These are phyloP conservation scores for Engraulis encrasicolus DNA, from an alignment of 2,113 vertebrate genomes.

Conservation along the genomic window DNA sequence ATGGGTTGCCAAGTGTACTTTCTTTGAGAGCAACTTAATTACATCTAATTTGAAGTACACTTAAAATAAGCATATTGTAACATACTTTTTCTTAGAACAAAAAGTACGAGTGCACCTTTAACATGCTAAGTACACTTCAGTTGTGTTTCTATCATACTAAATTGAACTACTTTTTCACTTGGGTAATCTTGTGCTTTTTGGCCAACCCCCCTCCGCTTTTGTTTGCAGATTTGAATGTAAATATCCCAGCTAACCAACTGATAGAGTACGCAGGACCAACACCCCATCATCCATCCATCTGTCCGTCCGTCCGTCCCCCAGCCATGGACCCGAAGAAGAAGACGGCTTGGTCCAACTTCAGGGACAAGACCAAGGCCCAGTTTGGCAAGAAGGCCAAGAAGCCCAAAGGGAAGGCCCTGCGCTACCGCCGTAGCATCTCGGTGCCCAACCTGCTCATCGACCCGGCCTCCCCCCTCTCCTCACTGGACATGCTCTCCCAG, in stretches of 20 bases:
- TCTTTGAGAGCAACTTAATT: no score
- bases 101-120: no score
- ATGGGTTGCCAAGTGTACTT: no score
- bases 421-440: slow-evolving; percentile 71
- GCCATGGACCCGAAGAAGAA: slow-evolving; percentile 74
- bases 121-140: no score
- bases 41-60: no score
- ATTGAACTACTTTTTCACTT: neutral
- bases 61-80: no score
- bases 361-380: slow-evolving; percentile 58
- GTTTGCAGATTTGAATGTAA: neutral
- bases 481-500: neutral
- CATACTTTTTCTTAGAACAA: no score
- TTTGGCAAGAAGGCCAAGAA: slow-evolving; percentile 52
- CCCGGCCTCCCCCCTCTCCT: neutral
- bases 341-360: slow-evolving; percentile 59
- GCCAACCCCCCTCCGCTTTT: neutral
- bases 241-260: neutral
- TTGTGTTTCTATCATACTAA: no score
- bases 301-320: slow-evolving; percentile 30
- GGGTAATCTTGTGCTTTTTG: no score
- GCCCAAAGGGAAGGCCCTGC: slow-evolving; percentile 48
- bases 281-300: no score
- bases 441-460: slow-evolving; percentile 68
- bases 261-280: neutral